These are phyloP conservation scores for Rhinopithecus roxellana DNA, from an alignment of 2,113 vertebrate genomes.

Conservation along the genomic window DNA sequence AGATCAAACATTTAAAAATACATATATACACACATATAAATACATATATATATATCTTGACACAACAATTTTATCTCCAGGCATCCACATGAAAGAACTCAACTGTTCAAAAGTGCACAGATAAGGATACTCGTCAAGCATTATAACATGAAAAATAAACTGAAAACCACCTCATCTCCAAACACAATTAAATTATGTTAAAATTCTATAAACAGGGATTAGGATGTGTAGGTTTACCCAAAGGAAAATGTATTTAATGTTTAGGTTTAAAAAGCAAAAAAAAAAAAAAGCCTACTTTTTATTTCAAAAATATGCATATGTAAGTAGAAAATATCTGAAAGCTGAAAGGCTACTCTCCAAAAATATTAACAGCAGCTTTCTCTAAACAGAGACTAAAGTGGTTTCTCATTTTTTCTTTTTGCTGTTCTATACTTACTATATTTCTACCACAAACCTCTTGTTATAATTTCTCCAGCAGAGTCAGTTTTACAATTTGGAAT, in stretches of 20 bases:
- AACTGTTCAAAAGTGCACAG: background rate
- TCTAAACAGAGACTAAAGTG: background rate
- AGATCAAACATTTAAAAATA: background rate
- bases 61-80: background rate
- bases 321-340: background rate
- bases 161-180: background rate
- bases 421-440: background rate
- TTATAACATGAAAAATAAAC: background rate
- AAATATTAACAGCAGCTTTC: background rate
- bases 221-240: background rate
- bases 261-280: background rate
- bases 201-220: background rate
- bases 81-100: background rate
- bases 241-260: background rate
- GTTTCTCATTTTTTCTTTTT: background rate
- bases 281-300: background rate
- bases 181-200: slow-evolving; percentile 40
- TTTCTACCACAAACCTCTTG: background rate
- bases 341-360: background rate
- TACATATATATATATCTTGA: background rate
- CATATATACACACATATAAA: background rate
- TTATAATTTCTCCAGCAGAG: background rate
- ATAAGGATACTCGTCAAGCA: background rate
- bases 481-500: slow-evolving; percentile 9
- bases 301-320: background rate